These are phyloP conservation scores for Cuniculus paca DNA, from an alignment of 2,797 vertebrate species.

Conservation along the genomic window DNA sequence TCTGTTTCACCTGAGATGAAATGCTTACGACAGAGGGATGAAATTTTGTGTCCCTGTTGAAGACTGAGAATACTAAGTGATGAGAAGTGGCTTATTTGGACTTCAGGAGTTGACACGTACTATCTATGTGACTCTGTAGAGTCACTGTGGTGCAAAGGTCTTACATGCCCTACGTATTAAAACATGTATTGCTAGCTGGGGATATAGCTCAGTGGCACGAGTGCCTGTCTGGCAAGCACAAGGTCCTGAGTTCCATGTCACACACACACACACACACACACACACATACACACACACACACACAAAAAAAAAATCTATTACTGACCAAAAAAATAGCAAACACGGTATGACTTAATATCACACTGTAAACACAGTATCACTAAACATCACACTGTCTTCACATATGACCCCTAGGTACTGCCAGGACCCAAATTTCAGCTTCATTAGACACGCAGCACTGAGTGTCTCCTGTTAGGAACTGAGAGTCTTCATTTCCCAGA, in stretches of 20 bases:
- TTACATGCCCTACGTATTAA: neutral
- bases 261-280: no score
- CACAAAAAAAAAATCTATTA: neutral
- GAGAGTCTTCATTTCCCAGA: neutral
- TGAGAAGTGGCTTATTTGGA: neutral
- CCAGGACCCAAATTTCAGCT: neutral
- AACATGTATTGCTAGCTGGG: neutral
- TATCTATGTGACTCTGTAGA: neutral
- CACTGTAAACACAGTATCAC: neutral
- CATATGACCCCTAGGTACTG: neutral
- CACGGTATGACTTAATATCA: neutral
- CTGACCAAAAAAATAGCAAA: constrained; percentile 31
- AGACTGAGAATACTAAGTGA: constrained; percentile 13
- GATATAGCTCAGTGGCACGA: no score
- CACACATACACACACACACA: no score
- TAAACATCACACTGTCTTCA: neutral
- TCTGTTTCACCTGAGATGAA: neutral
- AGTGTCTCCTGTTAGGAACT: neutral
- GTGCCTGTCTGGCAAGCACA: no score
- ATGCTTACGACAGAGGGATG: neutral
- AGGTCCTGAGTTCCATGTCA: no score
- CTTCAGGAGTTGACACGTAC: neutral
- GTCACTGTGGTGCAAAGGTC: neutral
- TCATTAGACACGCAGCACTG: neutral
- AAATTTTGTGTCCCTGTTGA: neutral